Conservation (phyloP, 2,888 invertebrate genomes). For the Sarcophaga caerulescens region DNA sequence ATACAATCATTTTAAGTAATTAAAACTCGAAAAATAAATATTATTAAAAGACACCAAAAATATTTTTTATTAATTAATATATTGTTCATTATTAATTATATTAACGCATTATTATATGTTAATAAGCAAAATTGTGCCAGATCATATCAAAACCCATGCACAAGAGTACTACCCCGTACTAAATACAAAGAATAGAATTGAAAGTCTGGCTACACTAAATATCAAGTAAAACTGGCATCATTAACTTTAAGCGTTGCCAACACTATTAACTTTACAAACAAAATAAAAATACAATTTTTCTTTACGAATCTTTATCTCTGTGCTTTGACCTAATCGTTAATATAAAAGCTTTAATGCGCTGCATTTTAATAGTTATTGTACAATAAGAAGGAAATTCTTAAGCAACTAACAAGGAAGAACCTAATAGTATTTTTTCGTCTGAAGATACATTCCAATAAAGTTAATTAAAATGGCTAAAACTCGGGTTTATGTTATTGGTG, state of each 20-base stretch:
- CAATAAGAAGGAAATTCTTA: constrained; percentile 19
- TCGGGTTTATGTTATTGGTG: constrained; percentile 94
- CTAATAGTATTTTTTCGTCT: neutral
- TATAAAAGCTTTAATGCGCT: neutral
- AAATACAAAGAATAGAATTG: neutral
- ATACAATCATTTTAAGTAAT: no score
- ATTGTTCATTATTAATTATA: no score
- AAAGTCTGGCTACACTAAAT: neutral
- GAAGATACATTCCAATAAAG: constrained; percentile 49
- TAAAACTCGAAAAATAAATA: no score
- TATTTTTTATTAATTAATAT: no score
- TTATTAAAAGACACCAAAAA: no score
- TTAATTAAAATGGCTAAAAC: constrained; percentile 75
- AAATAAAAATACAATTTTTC: constrained; percentile 22
- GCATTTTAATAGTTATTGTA: neutral
- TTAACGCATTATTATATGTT: no score
- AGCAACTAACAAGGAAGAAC: constrained; percentile 22
- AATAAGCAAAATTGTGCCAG: no score
- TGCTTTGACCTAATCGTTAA: neutral
- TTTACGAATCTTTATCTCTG: constrained; percentile 5
- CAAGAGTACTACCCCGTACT: no score
- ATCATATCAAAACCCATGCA: no score
- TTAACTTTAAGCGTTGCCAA: neutral
- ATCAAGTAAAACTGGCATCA: neutral
- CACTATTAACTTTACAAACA: constrained; percentile 1